phyloP scores from a whole-genome alignment of 2,797 vertebrate species.

The Coendou prehensilis region DNA sequence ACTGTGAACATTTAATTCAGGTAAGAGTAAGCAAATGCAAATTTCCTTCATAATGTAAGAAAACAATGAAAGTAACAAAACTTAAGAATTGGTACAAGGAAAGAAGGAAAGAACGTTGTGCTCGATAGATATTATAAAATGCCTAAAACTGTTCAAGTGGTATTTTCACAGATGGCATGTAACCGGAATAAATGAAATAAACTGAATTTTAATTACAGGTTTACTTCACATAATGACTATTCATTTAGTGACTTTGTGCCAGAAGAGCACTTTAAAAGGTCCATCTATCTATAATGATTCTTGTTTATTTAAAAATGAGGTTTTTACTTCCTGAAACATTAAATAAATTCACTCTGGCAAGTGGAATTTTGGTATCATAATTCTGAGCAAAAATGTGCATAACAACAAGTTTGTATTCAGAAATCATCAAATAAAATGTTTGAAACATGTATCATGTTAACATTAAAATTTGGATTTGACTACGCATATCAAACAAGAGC shows the following conservation, averaged over 20 bases:
- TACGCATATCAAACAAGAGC: neutral
- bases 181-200: neutral
- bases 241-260: neutral
- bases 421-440: neutral
- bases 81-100: neutral
- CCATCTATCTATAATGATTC: neutral
- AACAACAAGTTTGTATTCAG: neutral
- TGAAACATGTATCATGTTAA: neutral
- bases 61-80: neutral
- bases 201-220: neutral
- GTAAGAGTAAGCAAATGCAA: neutral
- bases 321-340: neutral
- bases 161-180: neutral
- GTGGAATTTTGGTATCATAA: neutral
- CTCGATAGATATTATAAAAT: neutral
- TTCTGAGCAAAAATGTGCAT: neutral
- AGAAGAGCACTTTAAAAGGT: neutral
- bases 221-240: neutral
- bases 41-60: neutral
- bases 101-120: neutral
- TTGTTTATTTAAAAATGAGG: neutral
- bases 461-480: neutral
- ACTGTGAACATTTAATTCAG: neutral
- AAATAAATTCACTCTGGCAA: neutral
- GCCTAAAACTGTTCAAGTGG: neutral